Conservation (phyloP, 2,113 vertebrate species). For the Rhabdornis inornatus region DNA sequence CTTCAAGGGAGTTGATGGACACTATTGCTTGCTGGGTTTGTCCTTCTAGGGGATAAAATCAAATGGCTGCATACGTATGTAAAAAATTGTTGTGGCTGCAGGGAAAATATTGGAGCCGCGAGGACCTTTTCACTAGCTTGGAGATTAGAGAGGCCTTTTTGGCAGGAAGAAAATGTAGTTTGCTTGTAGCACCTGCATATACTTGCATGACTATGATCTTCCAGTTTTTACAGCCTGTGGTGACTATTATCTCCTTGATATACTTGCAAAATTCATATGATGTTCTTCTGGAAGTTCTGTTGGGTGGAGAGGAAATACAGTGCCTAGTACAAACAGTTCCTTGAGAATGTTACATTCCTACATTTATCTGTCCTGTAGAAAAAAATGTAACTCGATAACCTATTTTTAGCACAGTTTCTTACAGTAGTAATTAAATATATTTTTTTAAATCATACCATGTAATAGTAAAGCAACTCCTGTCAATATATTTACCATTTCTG, state of each 20-base stretch:
- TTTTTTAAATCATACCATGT: background rate
- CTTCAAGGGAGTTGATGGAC: background rate
- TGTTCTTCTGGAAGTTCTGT: background rate
- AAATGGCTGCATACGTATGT: background rate
- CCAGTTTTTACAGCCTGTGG: background rate
- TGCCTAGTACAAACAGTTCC: constrained; percentile 41
- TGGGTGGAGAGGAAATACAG: background rate
- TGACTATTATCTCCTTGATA: background rate
- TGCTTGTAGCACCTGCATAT: constrained; percentile 13
- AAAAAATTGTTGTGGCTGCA: background rate
- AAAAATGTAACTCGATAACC: background rate
- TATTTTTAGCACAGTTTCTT: constrained; percentile 28
- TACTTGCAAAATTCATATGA: background rate
- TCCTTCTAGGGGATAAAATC: background rate
- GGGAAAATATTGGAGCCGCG: constrained; percentile 16
- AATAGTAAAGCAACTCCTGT: background rate
- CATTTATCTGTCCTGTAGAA: constrained; percentile 25
- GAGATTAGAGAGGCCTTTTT: constrained; percentile 1
- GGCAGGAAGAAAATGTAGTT: background rate
- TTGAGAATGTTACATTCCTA: constrained; percentile 8
- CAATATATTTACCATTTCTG: background rate
- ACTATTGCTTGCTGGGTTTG: background rate
- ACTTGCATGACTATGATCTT: constrained; percentile 7
- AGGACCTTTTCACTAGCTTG: background rate
- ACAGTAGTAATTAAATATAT: background rate